phyloP scores from a whole-genome alignment of 2,888 invertebrate genomes.

The Pollenia amentaria region DNA sequence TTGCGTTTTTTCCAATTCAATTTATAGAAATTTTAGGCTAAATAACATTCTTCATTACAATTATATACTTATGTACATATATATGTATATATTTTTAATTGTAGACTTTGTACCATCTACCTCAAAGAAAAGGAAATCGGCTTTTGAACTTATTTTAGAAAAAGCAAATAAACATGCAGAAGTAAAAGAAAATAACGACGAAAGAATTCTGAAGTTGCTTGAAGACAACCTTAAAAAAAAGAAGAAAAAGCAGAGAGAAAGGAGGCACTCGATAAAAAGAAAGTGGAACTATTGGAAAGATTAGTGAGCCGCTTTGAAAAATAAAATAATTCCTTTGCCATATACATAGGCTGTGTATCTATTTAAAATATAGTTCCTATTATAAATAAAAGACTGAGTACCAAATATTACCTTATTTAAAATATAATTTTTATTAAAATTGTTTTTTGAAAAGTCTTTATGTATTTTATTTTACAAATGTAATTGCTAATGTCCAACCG shows the following conservation, averaged over 20 bases:
- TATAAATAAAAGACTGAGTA: too few species aligned
- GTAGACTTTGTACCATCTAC: not conserved
- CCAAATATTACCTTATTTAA: too few species aligned
- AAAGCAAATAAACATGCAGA: not conserved
- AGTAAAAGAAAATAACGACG: not conserved
- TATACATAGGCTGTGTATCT: not conserved
- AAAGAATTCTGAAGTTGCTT: not conserved
- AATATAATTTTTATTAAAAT: too few species aligned
- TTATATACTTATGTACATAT: too few species aligned
- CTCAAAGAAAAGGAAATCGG: constrained; percentile 7
- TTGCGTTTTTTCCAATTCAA: too few species aligned
- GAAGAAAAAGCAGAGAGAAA: not conserved
- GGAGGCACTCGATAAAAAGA: constrained; percentile 2
- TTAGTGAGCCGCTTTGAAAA: not conserved
- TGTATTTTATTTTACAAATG: too few species aligned
- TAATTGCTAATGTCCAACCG: too few species aligned
- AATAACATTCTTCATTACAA: too few species aligned
- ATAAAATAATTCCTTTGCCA: not conserved
- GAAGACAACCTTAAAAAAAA: not conserved
- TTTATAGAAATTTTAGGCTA: too few species aligned
- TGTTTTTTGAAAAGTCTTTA: too few species aligned
- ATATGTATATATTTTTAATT: too few species aligned
- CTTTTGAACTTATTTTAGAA: not conserved
- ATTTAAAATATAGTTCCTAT: too few species aligned
- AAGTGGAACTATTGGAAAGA: constrained; percentile 2